Conservation (phyloP, 2,113 vertebrate genomes). For the Oryzias woworae region DNA sequence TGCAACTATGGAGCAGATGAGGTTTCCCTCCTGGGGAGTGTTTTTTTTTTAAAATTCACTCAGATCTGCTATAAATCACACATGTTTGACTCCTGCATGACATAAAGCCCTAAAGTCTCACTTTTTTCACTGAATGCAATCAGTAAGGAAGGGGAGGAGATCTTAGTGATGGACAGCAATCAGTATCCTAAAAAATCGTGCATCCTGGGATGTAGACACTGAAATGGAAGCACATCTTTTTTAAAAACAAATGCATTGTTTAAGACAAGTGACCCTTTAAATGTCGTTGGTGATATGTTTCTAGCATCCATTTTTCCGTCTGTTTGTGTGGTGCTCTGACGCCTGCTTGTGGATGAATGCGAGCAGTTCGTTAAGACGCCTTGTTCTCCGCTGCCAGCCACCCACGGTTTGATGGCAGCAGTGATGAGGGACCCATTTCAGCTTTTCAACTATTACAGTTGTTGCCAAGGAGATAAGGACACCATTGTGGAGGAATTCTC, state of each 20-base stretch:
- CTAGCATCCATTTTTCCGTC: neutral
- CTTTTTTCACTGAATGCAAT: conserved; percentile 24
- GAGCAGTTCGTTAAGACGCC: conserved; percentile 60
- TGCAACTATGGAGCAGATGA: conserved; percentile 41
- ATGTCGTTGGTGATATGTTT: neutral
- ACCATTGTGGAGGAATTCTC: conserved; percentile 73
- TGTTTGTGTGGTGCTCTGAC: conserved; percentile 25
- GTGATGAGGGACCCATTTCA: conserved; percentile 69
- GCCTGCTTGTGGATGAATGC: conserved; percentile 38
- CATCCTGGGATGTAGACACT: neutral
- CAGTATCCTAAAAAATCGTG: conserved; percentile 31
- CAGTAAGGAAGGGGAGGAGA: conserved; percentile 19
- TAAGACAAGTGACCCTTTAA: neutral
- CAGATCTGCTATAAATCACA: conserved; percentile 35
- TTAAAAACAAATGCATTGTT: no score
- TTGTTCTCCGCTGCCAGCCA: conserved; percentile 57
- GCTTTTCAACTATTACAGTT: conserved; percentile 73
- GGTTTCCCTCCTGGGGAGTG: neutral
- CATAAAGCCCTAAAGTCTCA: conserved; percentile 40
- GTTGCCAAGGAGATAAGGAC: conserved; percentile 77
- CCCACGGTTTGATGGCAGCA: conserved; percentile 69
- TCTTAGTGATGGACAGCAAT: conserved; percentile 44
- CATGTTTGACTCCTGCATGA: conserved; percentile 23
- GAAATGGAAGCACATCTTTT: neutral
- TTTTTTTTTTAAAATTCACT: conserved; percentile 9